Base-by-base conservation (phyloP, 2,797 vertebrate species). In the Mormyrops boulengeri region DNA sequence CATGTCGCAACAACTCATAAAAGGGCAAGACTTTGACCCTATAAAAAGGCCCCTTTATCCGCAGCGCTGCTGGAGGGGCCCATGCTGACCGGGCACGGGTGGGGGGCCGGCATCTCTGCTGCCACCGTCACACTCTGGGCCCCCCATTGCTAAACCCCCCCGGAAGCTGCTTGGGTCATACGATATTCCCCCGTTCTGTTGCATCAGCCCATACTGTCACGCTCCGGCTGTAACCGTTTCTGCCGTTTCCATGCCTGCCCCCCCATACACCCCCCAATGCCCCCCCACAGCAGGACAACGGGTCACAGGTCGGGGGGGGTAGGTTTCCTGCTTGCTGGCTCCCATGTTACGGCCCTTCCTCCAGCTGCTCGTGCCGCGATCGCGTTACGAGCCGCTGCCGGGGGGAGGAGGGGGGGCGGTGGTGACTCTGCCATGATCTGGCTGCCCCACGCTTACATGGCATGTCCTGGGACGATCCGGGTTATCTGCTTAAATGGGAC, bases 1-100 rank as follows among this genome's bases (percentile, higher is more conserved):
- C 94, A 95, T 96, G 95, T 96, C 93, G 94, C 94, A 95, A 96
- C 95, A 95, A 95, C 94, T 96, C 94, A 82, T 96, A 96, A 96
- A 96, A 94, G 93, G 93, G 94, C 91, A 93, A 94, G 95, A 96
- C 96, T 96, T 96, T 96, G 96, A 96, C 95, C 80, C 55, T 66
- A 62, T 89, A 87, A 90, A 90, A 90, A 49, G n/a, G 8, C 12
- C 88, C 47, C 90, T 85, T 66, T 88, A 60, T 90, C 89, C 91
- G 1, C 38, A 4, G 41, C 9, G 8, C 12, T 26, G 19, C 7
- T 49, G 62, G 8, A 0, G 60, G 62, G 62, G 60, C 60, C 60
- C 60, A 3, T 30, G 22, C 11, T 91, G 88, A 89, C 90, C 89
- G 22, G 89, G 91, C 86, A 19, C 0, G 14, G 85, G 17, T 8